phyloP scores from a whole-genome alignment of 2,888 invertebrate genomes.

The Resseliella maxima region DNA sequence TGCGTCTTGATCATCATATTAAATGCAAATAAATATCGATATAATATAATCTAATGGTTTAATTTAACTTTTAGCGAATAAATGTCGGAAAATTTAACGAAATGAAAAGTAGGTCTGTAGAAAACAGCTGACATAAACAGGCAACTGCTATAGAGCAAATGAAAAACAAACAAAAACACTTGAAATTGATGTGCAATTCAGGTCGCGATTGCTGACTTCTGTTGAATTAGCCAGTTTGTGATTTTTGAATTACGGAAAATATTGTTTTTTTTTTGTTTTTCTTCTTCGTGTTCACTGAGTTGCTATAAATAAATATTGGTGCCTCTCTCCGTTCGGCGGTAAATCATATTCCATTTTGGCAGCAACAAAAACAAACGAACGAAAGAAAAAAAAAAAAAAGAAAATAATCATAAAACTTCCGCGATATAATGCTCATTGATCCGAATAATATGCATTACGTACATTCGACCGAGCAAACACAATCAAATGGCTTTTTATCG shows the following conservation, averaged over 20 bases:
- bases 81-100: not conserved
- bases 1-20: not conserved
- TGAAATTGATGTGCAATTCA: not conserved
- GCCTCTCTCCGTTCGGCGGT: not conserved
- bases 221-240: too few relatives aligned
- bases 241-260: not conserved
- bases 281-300: not conserved
- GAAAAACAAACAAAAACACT: not conserved
- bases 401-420: not conserved
- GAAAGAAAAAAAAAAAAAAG: too few relatives aligned
- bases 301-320: not conserved
- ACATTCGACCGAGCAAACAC: not conserved
- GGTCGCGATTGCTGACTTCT: too few relatives aligned
- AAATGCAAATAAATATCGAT: not conserved
- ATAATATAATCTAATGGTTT: not conserved
- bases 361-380: not conserved
- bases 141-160: not conserved
- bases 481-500: not conserved
- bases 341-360: not conserved
- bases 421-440: conserved; percentile 28
- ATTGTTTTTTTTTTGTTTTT: too few relatives aligned
- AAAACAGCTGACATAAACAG: conserved; percentile 10
- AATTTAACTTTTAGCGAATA: not conserved
- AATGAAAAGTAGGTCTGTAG: not conserved
- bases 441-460: not conserved